A percentile compares a stretch with the other conserved stretches of the same genome.
phyloP scores from a whole-genome alignment of 2,797 vertebrate genomes.

The Thaleichthys pacificus region DNA sequence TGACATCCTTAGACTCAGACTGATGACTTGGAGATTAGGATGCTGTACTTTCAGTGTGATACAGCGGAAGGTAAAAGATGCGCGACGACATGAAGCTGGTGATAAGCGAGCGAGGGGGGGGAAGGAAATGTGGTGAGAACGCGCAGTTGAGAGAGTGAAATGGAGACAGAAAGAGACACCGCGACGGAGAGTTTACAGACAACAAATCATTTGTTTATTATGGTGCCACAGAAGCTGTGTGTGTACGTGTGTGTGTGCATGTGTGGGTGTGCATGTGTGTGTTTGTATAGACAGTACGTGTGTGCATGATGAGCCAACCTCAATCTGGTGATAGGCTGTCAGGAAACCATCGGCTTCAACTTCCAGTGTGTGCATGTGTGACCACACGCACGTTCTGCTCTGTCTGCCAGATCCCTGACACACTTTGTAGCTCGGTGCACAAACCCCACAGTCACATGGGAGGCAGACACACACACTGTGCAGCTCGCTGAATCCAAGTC shows the following conservation, averaged over 20 bases:
- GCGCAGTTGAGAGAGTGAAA: neutral
- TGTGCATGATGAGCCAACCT: slow-evolving; percentile 31
- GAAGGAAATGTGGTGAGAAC: neutral
- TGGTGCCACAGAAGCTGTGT: neutral
- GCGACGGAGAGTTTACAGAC: too few relatives aligned
- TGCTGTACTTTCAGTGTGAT: neutral
- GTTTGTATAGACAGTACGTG: slow-evolving; percentile 32
- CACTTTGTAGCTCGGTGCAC: slow-evolving; percentile 14
- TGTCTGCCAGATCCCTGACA: slow-evolving; percentile 15
- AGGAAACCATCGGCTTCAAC: slow-evolving; percentile 45
- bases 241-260: neutral
- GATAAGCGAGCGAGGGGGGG: neutral
- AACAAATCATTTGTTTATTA: too few relatives aligned
- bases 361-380: slow-evolving; percentile 68
- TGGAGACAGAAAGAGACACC: neutral
- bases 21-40: neutral
- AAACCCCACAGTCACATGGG: slow-evolving; percentile 47
- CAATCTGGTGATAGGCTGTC: slow-evolving; percentile 44
- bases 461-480: slow-evolving; percentile 26
- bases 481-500: slow-evolving; percentile 13
- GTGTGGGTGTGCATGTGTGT: neutral
- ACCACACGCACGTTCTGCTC: slow-evolving; percentile 53
- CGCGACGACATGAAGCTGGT: neutral
- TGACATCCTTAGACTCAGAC: neutral
- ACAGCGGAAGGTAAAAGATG: neutral